phyloP scores from a whole-genome alignment of 2,113 vertebrate species.

The Origma solitaria region DNA sequence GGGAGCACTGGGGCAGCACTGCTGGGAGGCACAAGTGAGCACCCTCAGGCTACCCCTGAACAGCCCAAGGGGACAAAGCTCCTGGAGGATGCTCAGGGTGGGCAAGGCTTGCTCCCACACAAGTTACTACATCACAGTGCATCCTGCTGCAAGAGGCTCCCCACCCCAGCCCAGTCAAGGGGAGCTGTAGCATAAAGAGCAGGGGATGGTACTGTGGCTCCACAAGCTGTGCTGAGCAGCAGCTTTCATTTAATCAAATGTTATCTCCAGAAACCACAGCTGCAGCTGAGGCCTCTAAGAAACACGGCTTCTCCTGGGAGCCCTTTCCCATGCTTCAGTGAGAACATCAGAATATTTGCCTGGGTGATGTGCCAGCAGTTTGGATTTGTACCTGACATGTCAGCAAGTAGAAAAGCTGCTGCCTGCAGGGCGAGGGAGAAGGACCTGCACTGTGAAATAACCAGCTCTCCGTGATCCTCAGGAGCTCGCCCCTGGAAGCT shows the following conservation, averaged over 20 bases:
- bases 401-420: neutral
- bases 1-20: neutral
- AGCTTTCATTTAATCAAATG: constrained; percentile 31
- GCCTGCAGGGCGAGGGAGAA: neutral
- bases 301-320: neutral
- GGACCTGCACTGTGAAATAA: neutral
- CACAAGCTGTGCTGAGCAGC: neutral
- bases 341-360: neutral
- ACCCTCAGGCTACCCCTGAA: neutral
- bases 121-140: neutral
- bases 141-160: neutral
- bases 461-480: neutral
- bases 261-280: neutral
- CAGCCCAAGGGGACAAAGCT: neutral
- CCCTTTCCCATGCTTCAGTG: neutral
- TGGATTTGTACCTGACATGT: neutral
- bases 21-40: neutral
- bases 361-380: neutral
- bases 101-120: neutral
- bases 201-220: neutral
- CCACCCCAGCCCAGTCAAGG: neutral
- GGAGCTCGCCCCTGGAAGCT: neutral
- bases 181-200: neutral
- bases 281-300: constrained; percentile 8
- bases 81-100: neutral